Evolutionary conservation across 2,888 invertebrate genomes (phyloP).

Genomic region (Pristionchus exspectatus): DNA sequence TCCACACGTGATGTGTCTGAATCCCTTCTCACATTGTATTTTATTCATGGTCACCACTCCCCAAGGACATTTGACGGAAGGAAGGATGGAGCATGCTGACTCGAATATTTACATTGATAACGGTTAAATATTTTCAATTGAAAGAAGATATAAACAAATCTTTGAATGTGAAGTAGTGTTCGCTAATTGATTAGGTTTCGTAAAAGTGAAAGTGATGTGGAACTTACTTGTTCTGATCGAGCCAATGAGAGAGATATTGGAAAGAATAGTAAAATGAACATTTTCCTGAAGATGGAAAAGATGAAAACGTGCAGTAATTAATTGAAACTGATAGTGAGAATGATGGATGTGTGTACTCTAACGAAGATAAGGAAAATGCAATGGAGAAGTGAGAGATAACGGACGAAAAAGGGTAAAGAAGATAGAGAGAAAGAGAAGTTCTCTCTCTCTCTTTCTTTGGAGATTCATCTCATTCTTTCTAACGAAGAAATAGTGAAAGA

Average conservation of each 20-base stretch:
- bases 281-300: neutral
- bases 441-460: neutral
- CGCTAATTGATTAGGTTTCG: constrained; percentile 33
- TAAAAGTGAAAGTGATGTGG: constrained; percentile 1
- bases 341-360: constrained; percentile 42
- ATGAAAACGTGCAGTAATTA: neutral
- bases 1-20: constrained; percentile 24
- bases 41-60: constrained; percentile 5
- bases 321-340: neutral
- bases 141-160: neutral
- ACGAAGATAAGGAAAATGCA: neutral
- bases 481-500: constrained; percentile 14
- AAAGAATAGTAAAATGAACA: constrained; percentile 22
- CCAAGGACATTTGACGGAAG: constrained; percentile 35
- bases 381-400: neutral
- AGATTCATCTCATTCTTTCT: neutral
- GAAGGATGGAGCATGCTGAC: constrained; percentile 30
- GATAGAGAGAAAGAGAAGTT: constrained; percentile 24
- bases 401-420: constrained; percentile 14
- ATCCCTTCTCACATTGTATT: constrained; percentile 39
- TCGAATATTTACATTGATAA: constrained; percentile 27
- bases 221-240: neutral
- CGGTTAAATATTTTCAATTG: neutral
- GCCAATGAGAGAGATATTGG: neutral
- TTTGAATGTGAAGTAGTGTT: neutral